Evolutionary conservation across 2,113 vertebrate genomes (phyloP), one percentile per base, ranked within the genome.

Genomic region (Salvelinus alpinus): DNA sequence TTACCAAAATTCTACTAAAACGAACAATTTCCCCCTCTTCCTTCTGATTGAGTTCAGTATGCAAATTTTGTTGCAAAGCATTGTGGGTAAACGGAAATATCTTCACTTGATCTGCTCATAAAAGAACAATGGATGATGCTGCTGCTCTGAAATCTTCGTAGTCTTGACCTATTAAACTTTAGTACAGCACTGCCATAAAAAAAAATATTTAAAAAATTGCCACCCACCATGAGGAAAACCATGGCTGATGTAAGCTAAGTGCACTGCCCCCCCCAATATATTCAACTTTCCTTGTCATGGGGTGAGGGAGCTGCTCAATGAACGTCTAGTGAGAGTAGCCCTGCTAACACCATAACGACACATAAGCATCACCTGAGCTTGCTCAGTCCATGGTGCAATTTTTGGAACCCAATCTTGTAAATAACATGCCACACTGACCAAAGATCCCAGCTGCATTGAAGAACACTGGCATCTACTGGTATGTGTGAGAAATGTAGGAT

Each of bases 221-320:
- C 7, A 76, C 70, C 82, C 87, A 66, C 73, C 72, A 88, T 14
- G 5, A 16, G 14, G 6, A 14, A 31, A 0, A 5, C 2, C 11
- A 1, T 12, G n/a, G 3, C 34, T 38, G 38, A 29, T 20, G 62
- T 18, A 18, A 76, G 65, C 22, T 13, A 64, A 0, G 16, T 13
- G 0, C 18, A 5, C 12, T 1, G 64, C 44, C 6, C 11, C 12
- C 12, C 1, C 2, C 0, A 0, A 4, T 0, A 0, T 0, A 44
- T 44, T 0, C 0, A 95, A 81, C 94, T 83, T 81, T 95, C 94
- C 93, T 96, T 95, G 92, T 95, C 94, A 92, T 78, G 95, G 95
- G 94, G 94, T 93, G 92, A 93, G 70, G 85, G 2, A 91, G 91
- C 91, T 91, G 90, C 82, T 90, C 94, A 70, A 91, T 93, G 95